phyloP scores from a whole-genome alignment of 2,888 invertebrate species.

The Petrophora chlorosata region DNA sequence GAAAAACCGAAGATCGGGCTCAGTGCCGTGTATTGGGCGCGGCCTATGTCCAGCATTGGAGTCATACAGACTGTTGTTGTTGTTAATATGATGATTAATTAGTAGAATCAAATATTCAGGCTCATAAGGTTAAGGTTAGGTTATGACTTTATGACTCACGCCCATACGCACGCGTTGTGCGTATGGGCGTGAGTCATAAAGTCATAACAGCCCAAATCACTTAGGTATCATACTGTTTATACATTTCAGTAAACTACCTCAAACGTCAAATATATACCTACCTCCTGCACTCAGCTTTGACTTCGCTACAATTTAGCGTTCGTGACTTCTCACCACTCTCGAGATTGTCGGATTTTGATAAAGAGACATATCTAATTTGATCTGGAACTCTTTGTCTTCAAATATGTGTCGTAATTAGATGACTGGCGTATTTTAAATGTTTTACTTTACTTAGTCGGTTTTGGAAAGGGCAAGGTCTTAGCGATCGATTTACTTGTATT shows the following conservation, averaged over 20 bases:
- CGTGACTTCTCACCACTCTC: slow-evolving; percentile 40
- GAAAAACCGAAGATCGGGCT: no score
- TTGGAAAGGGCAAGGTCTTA: slow-evolving; percentile 22
- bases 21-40: no score
- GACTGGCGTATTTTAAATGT: slow-evolving; percentile 15
- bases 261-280: slow-evolving; percentile 44
- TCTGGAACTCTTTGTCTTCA: slow-evolving; percentile 21
- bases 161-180: no score
- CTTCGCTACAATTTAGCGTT: slow-evolving; percentile 29
- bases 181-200: no score
- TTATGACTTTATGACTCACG: no score
- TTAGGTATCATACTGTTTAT: slow-evolving; percentile 5
- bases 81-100: no score
- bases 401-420: slow-evolving; percentile 19
- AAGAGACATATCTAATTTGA: slow-evolving; percentile 29
- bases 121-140: no score
- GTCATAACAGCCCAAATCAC: no score
- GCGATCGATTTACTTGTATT: background rate
- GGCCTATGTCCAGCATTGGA: no score
- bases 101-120: no score
- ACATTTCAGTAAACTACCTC: slow-evolving; percentile 27
- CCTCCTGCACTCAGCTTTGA: no score
- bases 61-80: no score
- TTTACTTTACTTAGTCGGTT: slow-evolving; percentile 3
- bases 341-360: slow-evolving; percentile 45